These are phyloP conservation scores for Athene cunicularia DNA, from an alignment of 2,113 vertebrate genomes.

Conservation along the genomic window DNA sequence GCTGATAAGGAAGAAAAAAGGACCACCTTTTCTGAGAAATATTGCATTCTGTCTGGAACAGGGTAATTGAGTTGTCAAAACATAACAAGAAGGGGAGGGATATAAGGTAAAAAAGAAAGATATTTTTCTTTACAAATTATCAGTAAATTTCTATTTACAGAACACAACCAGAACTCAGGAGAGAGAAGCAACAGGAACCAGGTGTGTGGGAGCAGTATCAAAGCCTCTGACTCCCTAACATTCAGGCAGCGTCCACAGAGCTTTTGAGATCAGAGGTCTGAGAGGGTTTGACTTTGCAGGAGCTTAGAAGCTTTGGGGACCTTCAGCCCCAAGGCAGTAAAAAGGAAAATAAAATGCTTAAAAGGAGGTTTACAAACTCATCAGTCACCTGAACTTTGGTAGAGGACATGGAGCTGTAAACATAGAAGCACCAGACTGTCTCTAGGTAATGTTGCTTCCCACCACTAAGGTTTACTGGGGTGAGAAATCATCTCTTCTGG, in stretches of 20 bases:
- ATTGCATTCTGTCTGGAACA: background rate
- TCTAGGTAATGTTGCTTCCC: background rate
- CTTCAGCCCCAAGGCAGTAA: background rate
- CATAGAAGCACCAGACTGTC: background rate
- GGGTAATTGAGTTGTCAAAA: background rate
- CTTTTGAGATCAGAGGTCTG: background rate
- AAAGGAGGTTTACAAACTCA: background rate
- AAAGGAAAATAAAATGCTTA: background rate
- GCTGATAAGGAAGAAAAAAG: background rate
- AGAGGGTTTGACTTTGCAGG: background rate
- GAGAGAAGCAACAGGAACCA: background rate
- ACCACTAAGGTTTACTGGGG: background rate
- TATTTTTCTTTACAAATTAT: background rate
- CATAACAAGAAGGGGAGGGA: background rate
- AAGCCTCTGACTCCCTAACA: background rate
- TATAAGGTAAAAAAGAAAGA: no score
- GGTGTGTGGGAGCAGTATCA: background rate
- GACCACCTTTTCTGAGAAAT: constrained; percentile 3
- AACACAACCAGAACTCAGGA: background rate
- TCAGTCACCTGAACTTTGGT: background rate
- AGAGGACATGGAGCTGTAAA: background rate
- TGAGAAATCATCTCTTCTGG: background rate
- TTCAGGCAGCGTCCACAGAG: background rate
- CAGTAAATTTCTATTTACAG: background rate
- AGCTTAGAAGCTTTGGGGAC: background rate